These are phyloP conservation scores for Dinomys branickii DNA, from an alignment of 2,113 vertebrate genomes.

Conservation along the genomic window DNA sequence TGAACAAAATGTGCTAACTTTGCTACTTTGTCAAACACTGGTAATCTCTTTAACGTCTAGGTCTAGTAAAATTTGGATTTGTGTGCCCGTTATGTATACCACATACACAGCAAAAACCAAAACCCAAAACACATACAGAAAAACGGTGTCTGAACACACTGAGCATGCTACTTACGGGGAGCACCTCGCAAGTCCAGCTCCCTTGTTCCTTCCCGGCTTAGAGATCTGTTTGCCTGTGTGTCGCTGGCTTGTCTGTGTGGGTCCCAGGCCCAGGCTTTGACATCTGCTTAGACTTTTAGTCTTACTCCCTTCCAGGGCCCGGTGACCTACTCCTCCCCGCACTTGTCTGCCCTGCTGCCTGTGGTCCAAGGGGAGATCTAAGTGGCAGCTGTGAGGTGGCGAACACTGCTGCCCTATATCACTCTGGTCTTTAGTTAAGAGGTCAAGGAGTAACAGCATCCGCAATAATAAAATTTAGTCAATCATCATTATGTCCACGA, in stretches of 20 bases:
- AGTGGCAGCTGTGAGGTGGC: not conserved
- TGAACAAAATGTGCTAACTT: not conserved
- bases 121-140: not conserved
- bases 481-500: not conserved
- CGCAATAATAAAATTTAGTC: not conserved
- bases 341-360: not conserved
- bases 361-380: not conserved
- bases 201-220: not conserved
- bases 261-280: not conserved
- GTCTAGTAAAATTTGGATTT: not conserved
- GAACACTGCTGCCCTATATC: too few species aligned
- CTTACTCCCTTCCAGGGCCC: not conserved
- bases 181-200: not conserved
- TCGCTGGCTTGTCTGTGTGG: not conserved
- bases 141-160: not conserved
- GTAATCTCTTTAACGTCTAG: not conserved
- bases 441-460: not conserved
- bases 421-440: not conserved
- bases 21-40: not conserved
- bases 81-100: not conserved
- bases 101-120: not conserved
- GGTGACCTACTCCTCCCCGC: not conserved
- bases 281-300: not conserved
- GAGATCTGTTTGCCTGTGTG: not conserved
- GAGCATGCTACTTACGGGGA: not conserved